Percentiles rank a stretch among this genome's conserved stretches.
Evolutionary conservation across 1,140 invertebrate species (phyloP).

Genomic region (Physella acuta): DNA sequence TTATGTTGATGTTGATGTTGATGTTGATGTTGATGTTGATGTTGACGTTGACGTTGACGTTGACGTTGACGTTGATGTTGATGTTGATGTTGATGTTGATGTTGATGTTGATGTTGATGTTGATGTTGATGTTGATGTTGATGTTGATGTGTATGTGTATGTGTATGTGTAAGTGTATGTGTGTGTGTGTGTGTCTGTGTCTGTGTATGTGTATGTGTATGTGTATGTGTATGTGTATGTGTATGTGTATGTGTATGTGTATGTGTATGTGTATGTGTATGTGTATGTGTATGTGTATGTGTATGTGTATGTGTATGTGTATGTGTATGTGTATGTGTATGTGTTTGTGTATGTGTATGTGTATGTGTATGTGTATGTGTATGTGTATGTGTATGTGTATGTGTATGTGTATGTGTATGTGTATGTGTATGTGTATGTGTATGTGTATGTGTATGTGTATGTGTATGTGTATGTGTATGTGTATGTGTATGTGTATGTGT

Average conservation of each 20-base stretch:
- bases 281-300: conserved; percentile 4
- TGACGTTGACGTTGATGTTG: no score
- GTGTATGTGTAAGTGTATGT: conserved; percentile 1
- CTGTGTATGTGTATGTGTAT: conserved; percentile 1
- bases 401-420: conserved; percentile 4
- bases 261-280: conserved; percentile 4
- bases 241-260: conserved; percentile 4
- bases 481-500: conserved; percentile 4
- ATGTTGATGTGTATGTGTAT: conserved; percentile 4
- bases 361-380: conserved; percentile 4
- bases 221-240: conserved; percentile 4
- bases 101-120: no score
- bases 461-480: conserved; percentile 4
- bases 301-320: conserved; percentile 4
- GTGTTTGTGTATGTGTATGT: conserved; percentile 1
- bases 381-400: conserved; percentile 4
- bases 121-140: no score
- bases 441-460: conserved; percentile 4
- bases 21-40: no score
- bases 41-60: no score
- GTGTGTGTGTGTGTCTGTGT: conserved; percentile 1
- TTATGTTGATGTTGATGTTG: no score
- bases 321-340: conserved; percentile 4
- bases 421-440: conserved; percentile 4
- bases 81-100: no score